Percentiles rank a stretch among this genome's conserved stretches.
These are phyloP conservation scores for Triops longicaudatus DNA, from an alignment of 1,140 invertebrate species.

Conservation along the genomic window DNA sequence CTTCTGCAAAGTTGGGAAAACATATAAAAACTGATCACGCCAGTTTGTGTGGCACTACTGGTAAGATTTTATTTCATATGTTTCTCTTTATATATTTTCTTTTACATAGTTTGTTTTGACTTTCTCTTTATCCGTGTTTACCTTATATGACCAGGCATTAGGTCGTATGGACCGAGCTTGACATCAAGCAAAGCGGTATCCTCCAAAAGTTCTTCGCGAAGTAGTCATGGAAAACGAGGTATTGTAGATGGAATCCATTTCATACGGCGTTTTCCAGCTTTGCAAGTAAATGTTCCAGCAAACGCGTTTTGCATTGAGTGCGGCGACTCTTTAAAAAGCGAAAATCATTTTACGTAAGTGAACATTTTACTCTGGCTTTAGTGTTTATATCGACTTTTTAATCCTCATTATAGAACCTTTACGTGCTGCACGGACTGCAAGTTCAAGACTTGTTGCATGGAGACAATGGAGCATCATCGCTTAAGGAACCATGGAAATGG, in stretches of 20 bases:
- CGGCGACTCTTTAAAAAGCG: neutral
- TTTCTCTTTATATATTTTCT: neutral
- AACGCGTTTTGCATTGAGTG: conserved; percentile 1
- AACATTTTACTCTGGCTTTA: neutral
- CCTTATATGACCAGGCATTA: neutral
- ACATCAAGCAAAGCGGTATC: neutral
- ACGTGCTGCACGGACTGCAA: neutral
- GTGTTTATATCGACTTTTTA: neutral
- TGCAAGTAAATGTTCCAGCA: neutral
- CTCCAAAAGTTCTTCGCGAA: neutral
- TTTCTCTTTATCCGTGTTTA: neutral
- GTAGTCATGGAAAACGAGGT: neutral
- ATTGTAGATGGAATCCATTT: neutral
- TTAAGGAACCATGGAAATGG: neutral
- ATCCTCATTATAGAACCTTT: neutral
- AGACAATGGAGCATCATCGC: neutral
- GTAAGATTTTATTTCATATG: neutral
- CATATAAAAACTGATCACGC: neutral
- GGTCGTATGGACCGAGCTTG: neutral
- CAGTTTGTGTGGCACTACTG: neutral
- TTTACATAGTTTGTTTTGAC: neutral
- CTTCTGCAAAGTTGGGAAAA: neutral
- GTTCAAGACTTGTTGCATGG: neutral
- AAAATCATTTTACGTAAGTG: neutral
- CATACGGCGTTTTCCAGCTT: neutral